Conservation (phyloP, 2,888 invertebrate genomes). For the Pyrrhia umbra region DNA sequence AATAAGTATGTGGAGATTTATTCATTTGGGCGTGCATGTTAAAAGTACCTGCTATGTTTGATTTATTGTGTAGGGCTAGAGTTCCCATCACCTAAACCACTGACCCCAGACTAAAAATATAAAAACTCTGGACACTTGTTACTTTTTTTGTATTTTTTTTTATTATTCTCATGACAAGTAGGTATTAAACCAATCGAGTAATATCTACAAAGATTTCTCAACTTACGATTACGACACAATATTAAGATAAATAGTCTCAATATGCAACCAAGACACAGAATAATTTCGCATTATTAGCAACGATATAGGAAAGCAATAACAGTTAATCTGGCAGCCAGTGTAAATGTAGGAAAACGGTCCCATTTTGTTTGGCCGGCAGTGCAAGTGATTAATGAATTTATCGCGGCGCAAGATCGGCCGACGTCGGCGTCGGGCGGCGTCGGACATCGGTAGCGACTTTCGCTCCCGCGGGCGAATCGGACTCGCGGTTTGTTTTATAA, state of each 20-base stretch:
- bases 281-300: slow-evolving; percentile 56
- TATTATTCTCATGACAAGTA: too few species aligned
- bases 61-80: too few species aligned
- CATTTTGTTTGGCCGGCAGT: slow-evolving; percentile 61
- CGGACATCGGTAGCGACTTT: slow-evolving; percentile 73
- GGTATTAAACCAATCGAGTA: neutral
- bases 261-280: slow-evolving; percentile 36
- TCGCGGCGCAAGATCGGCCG: slow-evolving; percentile 71
- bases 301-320: slow-evolving; percentile 56
- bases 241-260: slow-evolving; percentile 33
- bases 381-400: slow-evolving; percentile 80
- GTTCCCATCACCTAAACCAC: too few species aligned
- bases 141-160: too few species aligned
- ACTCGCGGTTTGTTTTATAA: slow-evolving; percentile 63
- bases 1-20: too few species aligned
- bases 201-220: slow-evolving; percentile 16
- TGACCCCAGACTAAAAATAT: too few species aligned
- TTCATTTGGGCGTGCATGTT: too few species aligned
- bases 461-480: slow-evolving; percentile 76
- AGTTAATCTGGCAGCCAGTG: slow-evolving; percentile 53
- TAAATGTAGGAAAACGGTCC: slow-evolving; percentile 53
- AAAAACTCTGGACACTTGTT: too few species aligned
- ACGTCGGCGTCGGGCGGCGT: slow-evolving; percentile 64
- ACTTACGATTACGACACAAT: slow-evolving; percentile 24
- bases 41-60: too few species aligned